phyloP scores from a whole-genome alignment of 1,140 invertebrate genomes.

The Drosophila cardini region DNA sequence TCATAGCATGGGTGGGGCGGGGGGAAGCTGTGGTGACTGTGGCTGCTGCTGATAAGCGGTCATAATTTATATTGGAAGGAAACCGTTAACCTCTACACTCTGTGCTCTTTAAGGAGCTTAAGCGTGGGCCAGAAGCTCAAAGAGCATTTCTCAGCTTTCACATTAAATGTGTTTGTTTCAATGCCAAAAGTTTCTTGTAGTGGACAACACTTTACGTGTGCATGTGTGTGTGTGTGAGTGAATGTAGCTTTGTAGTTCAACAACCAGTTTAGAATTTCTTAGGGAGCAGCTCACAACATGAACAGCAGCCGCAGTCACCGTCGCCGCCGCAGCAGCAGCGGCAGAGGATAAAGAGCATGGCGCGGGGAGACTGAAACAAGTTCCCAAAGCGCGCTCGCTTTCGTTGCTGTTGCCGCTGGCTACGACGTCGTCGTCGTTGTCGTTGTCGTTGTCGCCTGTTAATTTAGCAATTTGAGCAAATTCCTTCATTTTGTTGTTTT shows the following conservation, averaged over 20 bases:
- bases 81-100: conserved; percentile 34
- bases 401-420: conserved; percentile 51
- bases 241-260: conserved; percentile 58
- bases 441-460: conserved; percentile 44
- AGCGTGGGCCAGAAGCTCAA: conserved; percentile 15
- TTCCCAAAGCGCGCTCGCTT: conserved; percentile 72
- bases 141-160: conserved; percentile 39
- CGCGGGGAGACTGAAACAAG: conserved; percentile 56
- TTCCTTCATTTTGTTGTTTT: conserved; percentile 45
- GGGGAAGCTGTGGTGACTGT: conserved; percentile 9
- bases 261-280: conserved; percentile 77
- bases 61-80: conserved; percentile 34
- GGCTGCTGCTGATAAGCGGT: conserved; percentile 61
- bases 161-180: conserved; percentile 38
- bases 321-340: neutral
- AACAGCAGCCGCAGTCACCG: conserved; percentile 6
- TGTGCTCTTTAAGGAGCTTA: neutral
- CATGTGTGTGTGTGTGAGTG: conserved; percentile 9
- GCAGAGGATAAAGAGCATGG: conserved; percentile 1
- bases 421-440: neutral
- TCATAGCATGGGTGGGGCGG: conserved; percentile 8
- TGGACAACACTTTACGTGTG: neutral
- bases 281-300: conserved; percentile 27
- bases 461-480: conserved; percentile 73
- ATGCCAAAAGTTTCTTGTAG: conserved; percentile 44